Percentiles rank a stretch among this genome's conserved stretches.
Evolutionary conservation across 2,888 invertebrate genomes (phyloP).

Genomic region (Polydrusus cervinus): DNA sequence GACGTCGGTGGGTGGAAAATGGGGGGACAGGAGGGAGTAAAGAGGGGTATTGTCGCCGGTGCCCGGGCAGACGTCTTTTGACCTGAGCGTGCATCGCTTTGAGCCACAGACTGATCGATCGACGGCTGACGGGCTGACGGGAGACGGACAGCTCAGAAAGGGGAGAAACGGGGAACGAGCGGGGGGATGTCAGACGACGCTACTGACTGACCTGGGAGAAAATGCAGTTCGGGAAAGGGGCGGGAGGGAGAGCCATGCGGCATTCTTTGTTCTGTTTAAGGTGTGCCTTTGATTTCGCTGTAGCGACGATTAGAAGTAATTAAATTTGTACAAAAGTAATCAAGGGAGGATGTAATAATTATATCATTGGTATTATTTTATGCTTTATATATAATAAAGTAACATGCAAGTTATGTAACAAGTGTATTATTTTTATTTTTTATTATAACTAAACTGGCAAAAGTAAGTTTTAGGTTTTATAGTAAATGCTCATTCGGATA

Average conservation of each 20-base stretch:
- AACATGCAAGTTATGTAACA: too few species aligned
- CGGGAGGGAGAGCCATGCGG: slow-evolving; percentile 46
- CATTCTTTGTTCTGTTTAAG: slow-evolving; percentile 55
- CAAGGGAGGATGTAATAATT: not conserved
- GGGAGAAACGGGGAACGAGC: slow-evolving; percentile 44
- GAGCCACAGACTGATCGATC: slow-evolving; percentile 72
- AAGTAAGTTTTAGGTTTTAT: too few species aligned
- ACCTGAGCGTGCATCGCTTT: slow-evolving; percentile 72
- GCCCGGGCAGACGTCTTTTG: slow-evolving; percentile 73
- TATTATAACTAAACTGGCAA: too few species aligned
- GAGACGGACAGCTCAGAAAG: slow-evolving; percentile 71
- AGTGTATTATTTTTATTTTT: too few species aligned
- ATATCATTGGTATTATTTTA: not conserved
- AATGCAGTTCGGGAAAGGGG: slow-evolving; percentile 57
- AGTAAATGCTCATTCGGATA: too few species aligned
- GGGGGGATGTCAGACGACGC: slow-evolving; percentile 54
- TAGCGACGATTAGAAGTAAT: slow-evolving; percentile 1
- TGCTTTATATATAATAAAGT: too few species aligned
- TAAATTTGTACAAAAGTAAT: not conserved
- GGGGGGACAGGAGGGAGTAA: slow-evolving; percentile 9
- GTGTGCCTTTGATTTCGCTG: slow-evolving; percentile 38
- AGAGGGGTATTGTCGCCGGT: slow-evolving; percentile 60
- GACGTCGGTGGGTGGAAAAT: slow-evolving; percentile 29
- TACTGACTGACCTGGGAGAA: slow-evolving; percentile 63
- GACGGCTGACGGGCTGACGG: slow-evolving; percentile 70